Percentiles rank a stretch among this genome's conserved stretches.
Evolutionary conservation across 2,888 invertebrate genomes (phyloP).

Genomic region (Anarsia innoxiella): DNA sequence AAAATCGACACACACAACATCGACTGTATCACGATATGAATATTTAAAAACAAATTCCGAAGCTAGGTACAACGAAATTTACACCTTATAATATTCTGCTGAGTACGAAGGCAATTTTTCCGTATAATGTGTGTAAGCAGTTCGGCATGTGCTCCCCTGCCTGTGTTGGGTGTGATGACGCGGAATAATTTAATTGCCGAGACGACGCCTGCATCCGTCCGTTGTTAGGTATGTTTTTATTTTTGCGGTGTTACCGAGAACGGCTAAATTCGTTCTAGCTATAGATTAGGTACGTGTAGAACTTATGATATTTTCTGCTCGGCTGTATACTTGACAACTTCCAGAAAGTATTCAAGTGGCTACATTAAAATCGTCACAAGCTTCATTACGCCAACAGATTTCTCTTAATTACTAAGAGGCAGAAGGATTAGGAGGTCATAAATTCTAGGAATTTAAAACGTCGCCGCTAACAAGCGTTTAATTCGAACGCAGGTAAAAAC

Average conservation of each 20-base stretch:
- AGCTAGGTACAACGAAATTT: no score
- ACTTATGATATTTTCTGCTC: no score
- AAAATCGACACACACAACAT: no score
- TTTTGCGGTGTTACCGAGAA: slow-evolving; percentile 21
- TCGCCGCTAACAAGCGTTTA: slow-evolving; percentile 39
- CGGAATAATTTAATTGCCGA: slow-evolving; percentile 64
- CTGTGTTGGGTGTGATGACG: slow-evolving; percentile 43
- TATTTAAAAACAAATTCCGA: no score
- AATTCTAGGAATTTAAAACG: slow-evolving; percentile 40
- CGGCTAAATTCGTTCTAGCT: no score
- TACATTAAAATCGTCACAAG: no score
- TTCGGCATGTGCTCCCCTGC: slow-evolving; percentile 18
- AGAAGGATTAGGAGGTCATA: slow-evolving; percentile 35
- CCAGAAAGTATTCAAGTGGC: no score
- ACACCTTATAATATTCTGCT: not conserved
- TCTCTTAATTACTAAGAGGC: slow-evolving; percentile 15
- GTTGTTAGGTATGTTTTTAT: slow-evolving; percentile 24
- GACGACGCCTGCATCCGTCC: slow-evolving; percentile 37
- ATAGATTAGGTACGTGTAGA: no score
- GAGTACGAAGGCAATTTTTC: slow-evolving; percentile 4
- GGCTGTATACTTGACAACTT: no score
- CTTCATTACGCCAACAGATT: slow-evolving; percentile 11
- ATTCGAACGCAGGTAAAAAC: slow-evolving; percentile 42
- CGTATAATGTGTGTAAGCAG: slow-evolving; percentile 6
- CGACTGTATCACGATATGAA: no score